Evolutionary conservation across 2,797 vertebrate species (phyloP).

Genomic region (Apodemus agrarius): DNA sequence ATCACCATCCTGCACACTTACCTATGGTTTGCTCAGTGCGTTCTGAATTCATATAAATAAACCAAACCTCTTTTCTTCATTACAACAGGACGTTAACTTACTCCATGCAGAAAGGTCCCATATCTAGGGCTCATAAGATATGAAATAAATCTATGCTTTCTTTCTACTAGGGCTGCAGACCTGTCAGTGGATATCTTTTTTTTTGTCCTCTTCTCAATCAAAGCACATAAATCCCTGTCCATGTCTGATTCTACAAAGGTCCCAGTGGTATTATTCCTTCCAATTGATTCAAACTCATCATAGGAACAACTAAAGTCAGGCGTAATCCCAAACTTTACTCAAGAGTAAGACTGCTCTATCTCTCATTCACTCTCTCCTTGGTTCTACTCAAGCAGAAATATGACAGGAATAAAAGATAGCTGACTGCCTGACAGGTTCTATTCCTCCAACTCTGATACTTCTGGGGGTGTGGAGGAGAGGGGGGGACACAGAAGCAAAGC

Average conservation of each 20-base stretch:
- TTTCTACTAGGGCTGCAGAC: neutral
- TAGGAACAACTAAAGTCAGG: neutral
- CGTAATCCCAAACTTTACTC: neutral
- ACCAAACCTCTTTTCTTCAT: neutral
- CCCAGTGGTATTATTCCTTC: neutral
- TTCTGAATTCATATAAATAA: neutral
- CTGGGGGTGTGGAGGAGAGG: neutral
- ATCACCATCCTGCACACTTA: too few species aligned
- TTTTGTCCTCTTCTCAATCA: neutral
- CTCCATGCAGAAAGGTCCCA: neutral
- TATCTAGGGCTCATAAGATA: accelerated
- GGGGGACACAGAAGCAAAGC: neutral
- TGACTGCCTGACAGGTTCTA: neutral
- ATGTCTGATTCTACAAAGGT: neutral
- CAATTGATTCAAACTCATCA: neutral
- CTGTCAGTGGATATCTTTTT: neutral
- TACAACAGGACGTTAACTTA: neutral
- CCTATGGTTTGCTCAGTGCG: slow-evolving; percentile 2
- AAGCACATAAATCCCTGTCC: neutral
- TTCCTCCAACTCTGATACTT: neutral
- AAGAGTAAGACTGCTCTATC: neutral
- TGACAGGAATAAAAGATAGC: neutral
- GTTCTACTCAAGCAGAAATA: neutral
- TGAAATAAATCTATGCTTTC: neutral
- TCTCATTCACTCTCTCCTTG: neutral